Conservation (phyloP, 2,888 invertebrate genomes). For the Morpho achilles region DNA sequence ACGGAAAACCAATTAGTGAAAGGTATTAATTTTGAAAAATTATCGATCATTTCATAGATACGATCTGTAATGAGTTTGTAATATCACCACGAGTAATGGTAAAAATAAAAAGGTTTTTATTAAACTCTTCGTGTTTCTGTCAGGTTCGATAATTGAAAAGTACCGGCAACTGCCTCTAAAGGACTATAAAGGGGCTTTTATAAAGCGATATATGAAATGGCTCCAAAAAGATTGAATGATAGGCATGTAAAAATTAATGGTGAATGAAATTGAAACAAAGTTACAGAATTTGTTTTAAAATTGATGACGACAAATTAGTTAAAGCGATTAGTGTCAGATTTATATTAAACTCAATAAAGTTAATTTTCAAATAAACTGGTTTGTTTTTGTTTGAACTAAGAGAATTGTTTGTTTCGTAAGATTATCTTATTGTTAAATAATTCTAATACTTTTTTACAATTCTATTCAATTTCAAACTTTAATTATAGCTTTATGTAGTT, state of each 20-base stretch:
- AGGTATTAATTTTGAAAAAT: constrained; percentile 18
- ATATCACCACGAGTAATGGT: constrained; percentile 14
- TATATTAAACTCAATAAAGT: too few species aligned
- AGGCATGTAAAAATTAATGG: neutral
- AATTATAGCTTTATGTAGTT: too few species aligned
- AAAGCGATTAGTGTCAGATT: too few species aligned
- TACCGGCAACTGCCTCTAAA: neutral
- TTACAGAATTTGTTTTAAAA: too few species aligned
- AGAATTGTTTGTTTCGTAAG: too few species aligned
- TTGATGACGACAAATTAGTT: too few species aligned
- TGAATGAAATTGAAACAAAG: neutral
- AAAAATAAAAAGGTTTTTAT: constrained; percentile 7
- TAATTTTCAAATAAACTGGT: too few species aligned
- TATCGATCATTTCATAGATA: constrained; percentile 25
- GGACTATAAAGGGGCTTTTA: neutral
- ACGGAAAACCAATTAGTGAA: constrained; percentile 18
- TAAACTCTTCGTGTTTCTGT: constrained; percentile 2
- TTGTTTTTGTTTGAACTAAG: too few species aligned
- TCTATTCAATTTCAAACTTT: too few species aligned
- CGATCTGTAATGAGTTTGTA: constrained; percentile 25
- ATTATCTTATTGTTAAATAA: too few species aligned
- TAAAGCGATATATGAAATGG: neutral
- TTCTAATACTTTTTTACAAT: too few species aligned
- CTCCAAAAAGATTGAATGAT: neutral
- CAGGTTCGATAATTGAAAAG: neutral